A percentile compares a stretch with the other conserved stretches of the same genome.
phyloP scores from a whole-genome alignment of 2,113 vertebrate species.

The Mesitornis unicolor region DNA sequence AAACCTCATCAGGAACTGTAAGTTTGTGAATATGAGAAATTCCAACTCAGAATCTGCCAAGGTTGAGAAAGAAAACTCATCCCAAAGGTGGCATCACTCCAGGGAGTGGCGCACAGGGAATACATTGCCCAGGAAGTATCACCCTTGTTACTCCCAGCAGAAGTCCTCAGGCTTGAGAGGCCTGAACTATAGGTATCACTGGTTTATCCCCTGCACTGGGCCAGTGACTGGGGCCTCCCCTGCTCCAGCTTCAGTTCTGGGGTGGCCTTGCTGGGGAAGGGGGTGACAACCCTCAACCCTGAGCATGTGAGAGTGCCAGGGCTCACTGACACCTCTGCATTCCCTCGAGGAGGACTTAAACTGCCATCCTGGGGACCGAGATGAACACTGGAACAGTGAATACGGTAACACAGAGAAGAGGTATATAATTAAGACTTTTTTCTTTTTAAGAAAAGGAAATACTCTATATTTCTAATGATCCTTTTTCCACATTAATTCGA shows the following conservation, averaged over 20 bases:
- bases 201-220: not conserved
- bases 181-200: not conserved
- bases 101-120: not conserved
- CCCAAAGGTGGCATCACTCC: not conserved
- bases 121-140: rapidly evolving
- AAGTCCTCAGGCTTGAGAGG: not conserved
- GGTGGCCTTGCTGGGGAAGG: not conserved
- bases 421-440: not conserved
- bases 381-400: not conserved
- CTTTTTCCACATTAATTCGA: not conserved
- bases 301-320: not conserved
- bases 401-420: not conserved
- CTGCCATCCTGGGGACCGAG: not conserved
- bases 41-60: not conserved
- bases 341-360: not conserved
- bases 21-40: not conserved
- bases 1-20: not conserved
- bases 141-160: not conserved
- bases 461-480: not conserved
- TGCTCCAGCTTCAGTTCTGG: not conserved
- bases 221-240: not conserved
- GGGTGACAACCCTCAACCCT: not conserved
- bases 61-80: not conserved
- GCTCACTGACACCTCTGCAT: not conserved
- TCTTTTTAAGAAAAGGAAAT: not conserved